Evolutionary conservation across 2,888 invertebrate genomes (phyloP).

Genomic region (Acrobasis repandana): DNA sequence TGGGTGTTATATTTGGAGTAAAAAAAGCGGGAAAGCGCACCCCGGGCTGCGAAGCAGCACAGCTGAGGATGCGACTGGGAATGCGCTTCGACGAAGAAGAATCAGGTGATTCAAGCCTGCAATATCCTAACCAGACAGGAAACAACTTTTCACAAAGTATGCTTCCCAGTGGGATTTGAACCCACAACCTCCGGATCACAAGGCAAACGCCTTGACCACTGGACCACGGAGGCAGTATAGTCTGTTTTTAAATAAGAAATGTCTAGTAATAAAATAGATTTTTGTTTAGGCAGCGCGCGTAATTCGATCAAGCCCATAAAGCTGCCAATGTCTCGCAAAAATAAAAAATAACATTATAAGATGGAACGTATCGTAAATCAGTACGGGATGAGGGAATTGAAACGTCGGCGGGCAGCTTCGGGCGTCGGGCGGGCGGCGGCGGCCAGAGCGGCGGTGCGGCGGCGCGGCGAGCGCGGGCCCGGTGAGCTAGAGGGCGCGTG

Average conservation of each 20-base stretch:
- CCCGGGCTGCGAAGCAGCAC: no score
- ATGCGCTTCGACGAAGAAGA: no score
- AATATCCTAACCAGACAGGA: no score
- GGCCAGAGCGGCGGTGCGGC: constrained; percentile 42
- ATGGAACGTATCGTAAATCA: constrained; percentile 65
- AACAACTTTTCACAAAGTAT: no score
- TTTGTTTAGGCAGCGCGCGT: constrained; percentile 4
- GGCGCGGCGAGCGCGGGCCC: constrained; percentile 40
- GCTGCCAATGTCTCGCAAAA: constrained; percentile 30
- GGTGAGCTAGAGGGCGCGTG: constrained; percentile 41
- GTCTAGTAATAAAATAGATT: not conserved
- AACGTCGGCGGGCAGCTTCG: constrained; percentile 53
- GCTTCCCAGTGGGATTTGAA: no score
- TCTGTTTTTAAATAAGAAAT: not conserved
- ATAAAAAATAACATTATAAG: constrained; percentile 44
- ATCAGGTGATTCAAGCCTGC: no score
- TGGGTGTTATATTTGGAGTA: no score
- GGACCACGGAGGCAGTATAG: no score
- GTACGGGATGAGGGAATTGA: constrained; percentile 67
- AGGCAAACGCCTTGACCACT: no score
- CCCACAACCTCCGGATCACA: no score
- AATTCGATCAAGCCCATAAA: constrained; percentile 28
- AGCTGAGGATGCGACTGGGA: no score
- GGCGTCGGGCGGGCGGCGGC: constrained; percentile 36
- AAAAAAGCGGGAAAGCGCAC: no score